Conservation (phyloP, 35 echinoderm and acorn worm genomes). For the Chiridota heheva region DNA sequence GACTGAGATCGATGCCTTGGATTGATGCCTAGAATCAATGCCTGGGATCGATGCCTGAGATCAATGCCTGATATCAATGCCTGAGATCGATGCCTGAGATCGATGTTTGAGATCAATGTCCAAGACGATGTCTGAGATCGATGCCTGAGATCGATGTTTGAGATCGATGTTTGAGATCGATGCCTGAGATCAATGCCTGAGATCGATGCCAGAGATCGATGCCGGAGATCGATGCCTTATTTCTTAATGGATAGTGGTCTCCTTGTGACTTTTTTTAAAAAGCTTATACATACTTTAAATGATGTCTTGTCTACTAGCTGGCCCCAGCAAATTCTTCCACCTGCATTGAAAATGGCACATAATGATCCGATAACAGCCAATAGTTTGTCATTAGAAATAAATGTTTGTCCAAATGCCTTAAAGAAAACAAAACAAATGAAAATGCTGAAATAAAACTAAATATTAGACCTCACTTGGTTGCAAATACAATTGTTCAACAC, state of each 20-base stretch:
- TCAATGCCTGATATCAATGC: no score
- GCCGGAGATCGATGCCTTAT: background rate
- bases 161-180: background rate
- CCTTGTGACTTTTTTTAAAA: no score
- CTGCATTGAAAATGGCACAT: slow-evolving; percentile 67
- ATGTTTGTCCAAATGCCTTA: slow-evolving; percentile 86
- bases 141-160: background rate
- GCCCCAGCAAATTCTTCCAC: slow-evolving; percentile 80
- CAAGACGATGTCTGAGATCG: no score
- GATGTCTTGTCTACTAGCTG: slow-evolving; percentile 69
- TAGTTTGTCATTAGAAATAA: slow-evolving; percentile 70
- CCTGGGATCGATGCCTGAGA: no score
- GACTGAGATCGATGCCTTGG: no score
- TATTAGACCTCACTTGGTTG: background rate
- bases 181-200: no score
- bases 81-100: no score
- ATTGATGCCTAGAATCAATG: no score
- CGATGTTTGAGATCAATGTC: no score
- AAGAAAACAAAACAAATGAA: background rate
- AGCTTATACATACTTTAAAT: slow-evolving; percentile 52
- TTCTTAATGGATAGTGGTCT: no score
- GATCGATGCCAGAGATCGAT: background rate
- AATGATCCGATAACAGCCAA: slow-evolving; percentile 70
- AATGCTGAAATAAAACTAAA: background rate
- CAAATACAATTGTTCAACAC: background rate